Conservation (phyloP, 2,797 vertebrate species). For the Smutsia temminckii region DNA sequence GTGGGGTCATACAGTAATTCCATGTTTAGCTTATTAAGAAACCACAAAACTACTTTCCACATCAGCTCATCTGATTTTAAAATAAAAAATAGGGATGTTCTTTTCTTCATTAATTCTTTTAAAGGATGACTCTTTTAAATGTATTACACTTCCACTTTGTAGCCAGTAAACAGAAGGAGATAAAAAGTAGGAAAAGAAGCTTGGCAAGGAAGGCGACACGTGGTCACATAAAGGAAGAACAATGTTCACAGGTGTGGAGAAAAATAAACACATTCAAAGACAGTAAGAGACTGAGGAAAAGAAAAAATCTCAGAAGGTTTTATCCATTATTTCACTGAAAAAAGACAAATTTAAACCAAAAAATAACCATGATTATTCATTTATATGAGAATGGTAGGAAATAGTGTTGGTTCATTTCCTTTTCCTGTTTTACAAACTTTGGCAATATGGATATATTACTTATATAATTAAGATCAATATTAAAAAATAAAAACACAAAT, state of each 20-base stretch:
- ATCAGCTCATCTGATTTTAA: constrained; percentile 11
- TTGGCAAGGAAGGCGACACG: neutral
- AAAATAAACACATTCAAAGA: neutral
- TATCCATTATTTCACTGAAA: neutral
- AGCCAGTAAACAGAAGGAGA: neutral
- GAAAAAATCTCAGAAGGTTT: neutral
- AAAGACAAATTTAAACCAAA: neutral
- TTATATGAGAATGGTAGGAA: neutral
- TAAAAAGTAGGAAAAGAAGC: neutral
- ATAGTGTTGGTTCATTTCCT: neutral
- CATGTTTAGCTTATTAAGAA: constrained; percentile 15
- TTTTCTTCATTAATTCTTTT: neutral
- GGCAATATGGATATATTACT: neutral
- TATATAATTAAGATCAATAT: constrained; percentile 26
- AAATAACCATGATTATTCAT: neutral
- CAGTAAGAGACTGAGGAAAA: neutral
- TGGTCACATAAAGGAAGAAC: neutral
- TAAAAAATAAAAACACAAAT: neutral
- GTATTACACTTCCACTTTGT: neutral
- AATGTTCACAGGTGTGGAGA: neutral
- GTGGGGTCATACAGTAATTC: neutral
- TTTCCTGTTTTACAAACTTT: neutral
- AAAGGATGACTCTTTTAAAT: neutral
- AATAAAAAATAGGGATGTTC: neutral
- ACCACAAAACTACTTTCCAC: neutral